Conservation (phyloP, 2,113 vertebrate genomes). For the Ellobius talpinus region DNA sequence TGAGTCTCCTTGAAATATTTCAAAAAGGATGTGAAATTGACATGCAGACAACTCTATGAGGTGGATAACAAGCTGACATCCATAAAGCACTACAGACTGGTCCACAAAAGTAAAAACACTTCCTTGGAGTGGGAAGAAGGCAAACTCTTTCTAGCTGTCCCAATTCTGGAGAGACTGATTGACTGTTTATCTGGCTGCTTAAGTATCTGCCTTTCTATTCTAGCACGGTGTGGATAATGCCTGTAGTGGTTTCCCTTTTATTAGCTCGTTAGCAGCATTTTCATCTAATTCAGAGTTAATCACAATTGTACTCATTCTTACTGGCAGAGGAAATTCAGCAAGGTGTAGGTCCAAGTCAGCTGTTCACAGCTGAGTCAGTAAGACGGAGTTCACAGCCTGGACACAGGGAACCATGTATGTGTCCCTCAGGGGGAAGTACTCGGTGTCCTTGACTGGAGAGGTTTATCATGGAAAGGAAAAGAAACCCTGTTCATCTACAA, state of each 20-base stretch:
- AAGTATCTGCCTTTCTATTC: neutral
- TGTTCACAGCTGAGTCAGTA: neutral
- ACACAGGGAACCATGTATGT: neutral
- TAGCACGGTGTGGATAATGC: neutral
- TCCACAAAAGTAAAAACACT: neutral
- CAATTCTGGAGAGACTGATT: neutral
- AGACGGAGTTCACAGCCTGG: neutral
- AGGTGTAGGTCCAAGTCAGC: neutral
- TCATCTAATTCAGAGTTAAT: neutral
- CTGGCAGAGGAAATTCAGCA: neutral
- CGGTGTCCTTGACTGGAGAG: neutral
- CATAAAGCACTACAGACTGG: neutral
- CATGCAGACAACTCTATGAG: neutral
- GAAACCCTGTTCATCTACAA: neutral
- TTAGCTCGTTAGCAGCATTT: neutral
- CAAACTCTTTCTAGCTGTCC: neutral
- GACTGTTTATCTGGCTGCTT: neutral
- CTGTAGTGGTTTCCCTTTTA: neutral
- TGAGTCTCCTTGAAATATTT: constrained; percentile 47
- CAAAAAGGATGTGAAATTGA: constrained; percentile 8
- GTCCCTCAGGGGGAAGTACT: neutral
- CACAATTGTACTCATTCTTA: neutral
- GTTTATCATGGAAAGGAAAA: neutral
- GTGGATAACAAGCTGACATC: neutral
- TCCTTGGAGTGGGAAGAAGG: neutral